phyloP scores from a whole-genome alignment of 2,113 vertebrate genomes.

The Eurypyga helias region DNA sequence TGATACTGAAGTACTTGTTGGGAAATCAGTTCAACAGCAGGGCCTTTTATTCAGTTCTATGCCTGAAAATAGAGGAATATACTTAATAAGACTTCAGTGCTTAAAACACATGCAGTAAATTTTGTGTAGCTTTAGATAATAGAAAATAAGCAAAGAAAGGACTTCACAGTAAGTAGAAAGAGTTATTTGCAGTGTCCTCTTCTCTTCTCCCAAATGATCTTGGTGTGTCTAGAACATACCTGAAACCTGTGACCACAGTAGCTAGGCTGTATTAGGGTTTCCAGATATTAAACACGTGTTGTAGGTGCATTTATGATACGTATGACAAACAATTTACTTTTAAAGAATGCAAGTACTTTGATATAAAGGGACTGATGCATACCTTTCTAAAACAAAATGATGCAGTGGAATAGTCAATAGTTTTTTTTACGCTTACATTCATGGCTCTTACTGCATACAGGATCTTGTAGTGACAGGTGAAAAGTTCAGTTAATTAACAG shows the following conservation, averaged over 20 bases:
- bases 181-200: neutral
- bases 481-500: neutral
- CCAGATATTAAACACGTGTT: accelerated
- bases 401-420: neutral
- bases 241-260: neutral
- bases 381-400: neutral
- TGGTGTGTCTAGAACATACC: neutral
- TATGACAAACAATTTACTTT: neutral
- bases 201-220: neutral
- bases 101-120: neutral
- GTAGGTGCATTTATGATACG: neutral
- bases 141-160: neutral
- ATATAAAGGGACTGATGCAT: neutral
- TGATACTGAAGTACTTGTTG: neutral
- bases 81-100: neutral
- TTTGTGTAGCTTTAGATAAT: neutral
- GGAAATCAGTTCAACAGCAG: neutral
- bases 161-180: neutral
- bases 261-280: neutral
- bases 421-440: neutral
- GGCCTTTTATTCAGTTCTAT: neutral
- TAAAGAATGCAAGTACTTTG: neutral
- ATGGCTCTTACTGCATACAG: neutral
- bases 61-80: neutral
- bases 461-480: neutral